Evolutionary conservation across 2,888 invertebrate genomes (phyloP).

Genomic region (Leucophenga maculata): DNA sequence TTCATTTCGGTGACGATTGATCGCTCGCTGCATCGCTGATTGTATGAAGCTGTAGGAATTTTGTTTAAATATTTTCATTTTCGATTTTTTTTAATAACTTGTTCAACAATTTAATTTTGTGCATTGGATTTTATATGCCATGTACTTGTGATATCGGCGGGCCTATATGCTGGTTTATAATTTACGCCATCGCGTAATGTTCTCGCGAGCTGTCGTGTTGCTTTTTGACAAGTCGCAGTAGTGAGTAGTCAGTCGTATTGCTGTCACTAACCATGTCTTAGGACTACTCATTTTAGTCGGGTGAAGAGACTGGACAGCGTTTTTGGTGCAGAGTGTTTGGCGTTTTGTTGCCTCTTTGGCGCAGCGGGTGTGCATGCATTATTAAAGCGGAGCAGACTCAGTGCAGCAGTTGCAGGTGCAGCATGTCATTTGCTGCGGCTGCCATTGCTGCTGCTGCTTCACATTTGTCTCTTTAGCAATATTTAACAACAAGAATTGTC

Average conservation of each 20-base stretch:
- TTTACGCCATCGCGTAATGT: constrained; percentile 16
- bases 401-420: not conserved
- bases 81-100: not conserved
- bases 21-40: constrained; percentile 34
- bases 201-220: not conserved
- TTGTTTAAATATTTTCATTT: constrained; percentile 3
- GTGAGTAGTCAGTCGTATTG: too few species aligned
- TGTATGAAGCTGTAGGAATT: not conserved
- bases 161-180: not conserved
- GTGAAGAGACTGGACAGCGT: constrained; percentile 27
- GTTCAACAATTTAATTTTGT: constrained; percentile 16
- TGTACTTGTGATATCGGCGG: too few species aligned
- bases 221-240: too few species aligned
- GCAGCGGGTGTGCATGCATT: constrained; percentile 62
- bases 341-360: constrained; percentile 32
- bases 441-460: constrained; percentile 4
- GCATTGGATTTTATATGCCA: too few species aligned
- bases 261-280: not conserved
- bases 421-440: not conserved
- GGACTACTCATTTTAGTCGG: constrained; percentile 31
- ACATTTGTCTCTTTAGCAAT: constrained; percentile 16
- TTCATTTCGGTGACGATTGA: constrained; percentile 60
- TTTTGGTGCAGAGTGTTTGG: constrained; percentile 15
- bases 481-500: constrained; percentile 18
- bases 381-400: constrained; percentile 55